These are phyloP conservation scores for Episyrphus balteatus DNA, from an alignment of 1,140 invertebrate genomes.

Conservation along the genomic window DNA sequence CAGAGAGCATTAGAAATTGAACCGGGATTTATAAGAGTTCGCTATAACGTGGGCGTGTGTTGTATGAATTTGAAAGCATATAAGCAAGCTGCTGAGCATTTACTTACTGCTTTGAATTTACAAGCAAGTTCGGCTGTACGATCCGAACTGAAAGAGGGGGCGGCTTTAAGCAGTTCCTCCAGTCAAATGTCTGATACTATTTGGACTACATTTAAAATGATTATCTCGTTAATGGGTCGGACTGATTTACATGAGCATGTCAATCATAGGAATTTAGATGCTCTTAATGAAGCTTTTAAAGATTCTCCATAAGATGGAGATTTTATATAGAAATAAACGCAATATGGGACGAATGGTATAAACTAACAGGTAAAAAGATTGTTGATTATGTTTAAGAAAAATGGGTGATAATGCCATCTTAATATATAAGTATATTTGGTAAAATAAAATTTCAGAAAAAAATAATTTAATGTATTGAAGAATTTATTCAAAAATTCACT, in stretches of 20 bases:
- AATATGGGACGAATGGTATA: too few relatives aligned
- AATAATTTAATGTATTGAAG: too few relatives aligned
- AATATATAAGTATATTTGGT: too few relatives aligned
- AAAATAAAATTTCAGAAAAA: too few relatives aligned
- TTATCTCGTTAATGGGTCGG: constrained; percentile 75
- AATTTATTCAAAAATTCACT: too few relatives aligned
- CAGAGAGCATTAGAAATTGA: constrained; percentile 79
- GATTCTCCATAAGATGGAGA: constrained; percentile 8
- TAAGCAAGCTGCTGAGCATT: constrained; percentile 90
- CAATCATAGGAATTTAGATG: constrained; percentile 21
- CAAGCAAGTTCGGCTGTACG: constrained; percentile 66
- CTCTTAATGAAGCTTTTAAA: constrained; percentile 29
- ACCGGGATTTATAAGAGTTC: constrained; percentile 91
- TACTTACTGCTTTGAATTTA: constrained; percentile 84
- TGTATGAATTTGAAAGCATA: constrained; percentile 94
- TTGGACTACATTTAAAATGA: constrained; percentile 88
- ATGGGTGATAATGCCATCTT: too few relatives aligned
- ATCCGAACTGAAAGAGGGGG: constrained; percentile 38
- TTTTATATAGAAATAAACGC: too few relatives aligned
- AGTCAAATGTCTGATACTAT: constrained; percentile 82
- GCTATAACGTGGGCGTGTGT: constrained; percentile 96
- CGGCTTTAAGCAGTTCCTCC: constrained; percentile 33
- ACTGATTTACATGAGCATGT: constrained; percentile 49
- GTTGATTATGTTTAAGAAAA: too few relatives aligned
- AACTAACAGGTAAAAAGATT: too few relatives aligned